A percentile compares a stretch with the other conserved stretches of the same genome.
phyloP scores from a whole-genome alignment of 2,113 vertebrate genomes.

The Oryzias celebensis region DNA sequence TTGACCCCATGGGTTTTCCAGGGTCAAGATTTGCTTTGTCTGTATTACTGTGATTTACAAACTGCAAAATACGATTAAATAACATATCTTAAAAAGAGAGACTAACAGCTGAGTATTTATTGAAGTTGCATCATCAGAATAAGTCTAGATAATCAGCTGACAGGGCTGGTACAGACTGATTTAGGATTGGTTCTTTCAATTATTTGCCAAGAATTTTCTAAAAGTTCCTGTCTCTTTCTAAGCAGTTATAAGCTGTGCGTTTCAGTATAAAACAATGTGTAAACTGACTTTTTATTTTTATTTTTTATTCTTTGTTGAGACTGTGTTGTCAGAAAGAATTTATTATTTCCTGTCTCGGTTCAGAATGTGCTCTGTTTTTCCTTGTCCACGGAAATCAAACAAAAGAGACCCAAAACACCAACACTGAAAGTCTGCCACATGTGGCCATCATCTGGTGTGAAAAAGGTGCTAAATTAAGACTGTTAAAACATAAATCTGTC shows the following conservation, averaged over 20 bases:
- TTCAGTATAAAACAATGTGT: neutral
- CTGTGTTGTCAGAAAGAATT: too few relatives aligned
- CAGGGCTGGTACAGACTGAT: neutral
- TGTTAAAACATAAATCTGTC: conserved; percentile 19
- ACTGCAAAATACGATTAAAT: neutral
- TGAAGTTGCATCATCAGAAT: neutral
- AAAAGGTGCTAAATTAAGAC: conserved; percentile 46
- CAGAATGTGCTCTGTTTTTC: conserved; percentile 25
- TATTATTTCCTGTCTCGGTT: too few relatives aligned
- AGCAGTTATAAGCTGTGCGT: neutral
- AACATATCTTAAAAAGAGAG: neutral
- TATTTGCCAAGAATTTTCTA: neutral
- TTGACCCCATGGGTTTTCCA: too few relatives aligned
- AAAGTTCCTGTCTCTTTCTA: neutral
- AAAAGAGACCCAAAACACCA: conserved; percentile 24
- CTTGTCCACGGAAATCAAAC: conserved; percentile 19
- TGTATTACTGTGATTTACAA: too few relatives aligned
- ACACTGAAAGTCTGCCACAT: conserved; percentile 48
- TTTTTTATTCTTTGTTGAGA: too few relatives aligned
- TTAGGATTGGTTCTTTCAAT: neutral
- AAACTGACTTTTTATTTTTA: neutral
- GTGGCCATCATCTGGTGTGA: conserved; percentile 73
- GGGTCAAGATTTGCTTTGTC: too few relatives aligned
- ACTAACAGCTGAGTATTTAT: neutral
- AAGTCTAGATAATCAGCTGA: neutral